Evolutionary conservation across 2,113 vertebrate species (phyloP).

Genomic region (Hippolais icterina): DNA sequence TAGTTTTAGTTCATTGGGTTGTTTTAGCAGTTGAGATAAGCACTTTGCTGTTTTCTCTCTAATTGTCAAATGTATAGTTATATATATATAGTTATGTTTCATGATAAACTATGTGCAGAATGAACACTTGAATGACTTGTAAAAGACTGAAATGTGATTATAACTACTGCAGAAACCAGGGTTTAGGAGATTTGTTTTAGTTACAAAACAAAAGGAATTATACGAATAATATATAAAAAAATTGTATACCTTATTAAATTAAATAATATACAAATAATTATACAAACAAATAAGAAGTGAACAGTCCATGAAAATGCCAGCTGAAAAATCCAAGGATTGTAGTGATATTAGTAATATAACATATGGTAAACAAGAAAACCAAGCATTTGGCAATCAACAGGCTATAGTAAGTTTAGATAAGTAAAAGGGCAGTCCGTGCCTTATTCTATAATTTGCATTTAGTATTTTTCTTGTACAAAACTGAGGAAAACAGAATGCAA

Average conservation of each 20-base stretch:
- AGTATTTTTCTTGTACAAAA: neutral
- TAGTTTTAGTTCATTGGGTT: neutral
- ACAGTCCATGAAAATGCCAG: neutral
- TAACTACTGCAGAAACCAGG: neutral
- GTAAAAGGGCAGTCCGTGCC: neutral
- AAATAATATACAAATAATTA: too few relatives aligned
- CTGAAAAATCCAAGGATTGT: neutral
- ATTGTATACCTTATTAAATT: too few relatives aligned
- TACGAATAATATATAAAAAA: neutral
- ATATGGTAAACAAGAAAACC: neutral
- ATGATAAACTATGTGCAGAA: neutral
- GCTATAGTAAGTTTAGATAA: neutral
- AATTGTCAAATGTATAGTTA: neutral
- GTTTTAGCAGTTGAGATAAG: neutral
- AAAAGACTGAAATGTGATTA: neutral
- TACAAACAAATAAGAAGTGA: neutral
- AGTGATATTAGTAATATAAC: neutral
- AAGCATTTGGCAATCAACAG: neutral
- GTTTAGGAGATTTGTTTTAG: neutral
- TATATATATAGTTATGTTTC: neutral
- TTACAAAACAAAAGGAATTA: neutral
- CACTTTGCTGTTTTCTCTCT: neutral
- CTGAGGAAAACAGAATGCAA: neutral
- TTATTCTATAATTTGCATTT: neutral
- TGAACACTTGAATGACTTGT: neutral